Evolutionary conservation across 2,113 vertebrate species (phyloP), one percentile per base, ranked within the genome.

Genomic region (Ophthalmolycus amberensis): DNA sequence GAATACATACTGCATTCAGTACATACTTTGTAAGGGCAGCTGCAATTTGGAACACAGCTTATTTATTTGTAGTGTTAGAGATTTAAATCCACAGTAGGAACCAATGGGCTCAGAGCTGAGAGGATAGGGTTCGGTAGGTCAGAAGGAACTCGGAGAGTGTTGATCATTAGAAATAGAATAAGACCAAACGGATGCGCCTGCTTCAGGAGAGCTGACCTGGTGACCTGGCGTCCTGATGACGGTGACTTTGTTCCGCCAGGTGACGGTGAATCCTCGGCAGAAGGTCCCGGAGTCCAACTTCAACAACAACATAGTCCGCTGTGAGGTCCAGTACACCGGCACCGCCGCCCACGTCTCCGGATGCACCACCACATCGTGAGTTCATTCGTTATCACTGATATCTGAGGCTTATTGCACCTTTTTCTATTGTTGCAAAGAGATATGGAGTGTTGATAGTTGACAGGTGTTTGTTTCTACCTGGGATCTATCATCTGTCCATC

Each of bases 311-410:
- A 42, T 95, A 0, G 95, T 93, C 46, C 95, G 91, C 0, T 97
- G 96, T 32, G 95, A 96, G 2, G 68, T 96, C n/a, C 91, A 92
- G 38, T 97, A 95, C 93, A 95, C 93, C 0, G 96, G 96, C 37
- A 90, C 84, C 34, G 88, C 95, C 0, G 96, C 92, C 0, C 91
- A 95, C 48, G 67, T 95, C 1, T 93, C 94, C 0, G 95, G 95
- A 10, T 97, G 96, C 89, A 85, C 74, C 62, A 64, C 92, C 59
- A 89, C 95, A 0, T 52, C 93, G 95, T 97, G 82, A 91, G 54
- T 58, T 58, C 54, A 1, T 9, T 22, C 50, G 3, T 22, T 8
- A 20, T 22, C 7, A 20, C 18, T 18, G 7, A 50, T 34, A 34
- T 20, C 2, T 11, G 52, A 56, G 52, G 1, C 8, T 48, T 2